Evolutionary conservation across 2,113 vertebrate genomes (phyloP).

Genomic region (Circaetus cinerascens): DNA sequence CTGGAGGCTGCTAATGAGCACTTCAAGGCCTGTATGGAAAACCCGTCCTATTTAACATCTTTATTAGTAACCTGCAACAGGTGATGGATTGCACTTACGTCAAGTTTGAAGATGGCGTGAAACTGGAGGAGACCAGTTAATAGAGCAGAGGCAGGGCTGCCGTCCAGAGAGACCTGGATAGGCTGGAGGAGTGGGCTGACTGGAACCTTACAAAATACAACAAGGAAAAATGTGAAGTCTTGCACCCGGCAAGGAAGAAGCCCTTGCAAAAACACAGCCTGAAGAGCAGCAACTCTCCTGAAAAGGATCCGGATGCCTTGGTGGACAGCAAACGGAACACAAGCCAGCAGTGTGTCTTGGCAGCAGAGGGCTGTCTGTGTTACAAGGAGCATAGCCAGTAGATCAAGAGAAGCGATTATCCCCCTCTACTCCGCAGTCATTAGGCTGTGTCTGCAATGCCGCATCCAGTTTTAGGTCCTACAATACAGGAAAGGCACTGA

Average conservation of each 20-base stretch:
- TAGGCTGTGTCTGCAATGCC: background rate
- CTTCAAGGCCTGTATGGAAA: background rate
- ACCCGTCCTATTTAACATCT: too few relatives aligned
- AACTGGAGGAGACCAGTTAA: background rate
- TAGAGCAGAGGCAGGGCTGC: background rate
- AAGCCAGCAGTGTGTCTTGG: too few relatives aligned
- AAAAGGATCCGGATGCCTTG: background rate
- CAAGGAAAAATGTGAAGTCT: background rate
- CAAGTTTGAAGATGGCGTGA: background rate
- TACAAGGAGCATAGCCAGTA: background rate
- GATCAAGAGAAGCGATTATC: background rate
- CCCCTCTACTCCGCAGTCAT: background rate
- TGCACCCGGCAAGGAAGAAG: background rate
- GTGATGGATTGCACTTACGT: background rate
- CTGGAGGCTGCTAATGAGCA: background rate
- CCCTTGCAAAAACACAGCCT: background rate
- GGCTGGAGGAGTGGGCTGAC: background rate
- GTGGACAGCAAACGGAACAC: background rate
- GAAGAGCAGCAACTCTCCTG: background rate
- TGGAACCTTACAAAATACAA: background rate
- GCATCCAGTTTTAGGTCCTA: background rate
- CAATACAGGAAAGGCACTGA: background rate
- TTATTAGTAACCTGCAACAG: fast-evolving
- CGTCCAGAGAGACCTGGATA: background rate
- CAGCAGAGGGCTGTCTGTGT: background rate